Evolutionary conservation across 2,797 vertebrate genomes (phyloP).

Genomic region (Pseudotriccus pelzelni): DNA sequence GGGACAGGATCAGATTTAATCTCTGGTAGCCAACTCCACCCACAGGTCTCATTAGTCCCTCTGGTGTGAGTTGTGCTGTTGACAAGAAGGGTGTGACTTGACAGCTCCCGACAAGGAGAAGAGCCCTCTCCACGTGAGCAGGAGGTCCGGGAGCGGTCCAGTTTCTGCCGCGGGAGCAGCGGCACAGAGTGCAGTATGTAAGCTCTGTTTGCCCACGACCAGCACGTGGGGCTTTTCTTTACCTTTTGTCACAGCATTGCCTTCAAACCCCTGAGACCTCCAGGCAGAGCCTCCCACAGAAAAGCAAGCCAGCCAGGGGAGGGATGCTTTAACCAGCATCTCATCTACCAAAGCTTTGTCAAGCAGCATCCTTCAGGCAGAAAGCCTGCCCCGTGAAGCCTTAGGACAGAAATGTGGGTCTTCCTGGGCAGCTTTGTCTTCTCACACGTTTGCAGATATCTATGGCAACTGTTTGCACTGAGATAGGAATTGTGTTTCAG

Average conservation of each 20-base stretch:
- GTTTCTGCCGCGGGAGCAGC: background rate
- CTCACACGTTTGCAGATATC: accelerated
- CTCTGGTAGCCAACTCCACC: background rate
- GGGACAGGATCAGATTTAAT: background rate
- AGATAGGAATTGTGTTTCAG: background rate
- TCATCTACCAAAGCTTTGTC: background rate
- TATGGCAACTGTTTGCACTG: background rate
- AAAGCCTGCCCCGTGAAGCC: accelerated
- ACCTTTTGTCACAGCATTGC: background rate
- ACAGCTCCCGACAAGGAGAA: background rate
- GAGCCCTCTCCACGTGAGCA: accelerated
- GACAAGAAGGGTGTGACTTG: background rate
- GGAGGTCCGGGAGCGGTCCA: background rate
- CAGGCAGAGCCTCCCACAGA: background rate
- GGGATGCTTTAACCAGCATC: background rate
- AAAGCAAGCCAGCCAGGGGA: background rate
- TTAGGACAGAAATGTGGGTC: background rate
- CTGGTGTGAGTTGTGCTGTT: background rate
- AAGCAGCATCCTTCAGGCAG: background rate
- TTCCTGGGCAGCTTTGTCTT: background rate
- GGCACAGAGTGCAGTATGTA: accelerated
- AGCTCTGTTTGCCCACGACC: accelerated
- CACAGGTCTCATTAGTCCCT: background rate
- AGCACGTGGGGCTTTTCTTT: accelerated
- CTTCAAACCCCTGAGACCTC: background rate